Evolutionary conservation across 2,797 vertebrate genomes (phyloP), one percentile per base, ranked within the genome.

Genomic region (Enteromius trimaculatus): DNA sequence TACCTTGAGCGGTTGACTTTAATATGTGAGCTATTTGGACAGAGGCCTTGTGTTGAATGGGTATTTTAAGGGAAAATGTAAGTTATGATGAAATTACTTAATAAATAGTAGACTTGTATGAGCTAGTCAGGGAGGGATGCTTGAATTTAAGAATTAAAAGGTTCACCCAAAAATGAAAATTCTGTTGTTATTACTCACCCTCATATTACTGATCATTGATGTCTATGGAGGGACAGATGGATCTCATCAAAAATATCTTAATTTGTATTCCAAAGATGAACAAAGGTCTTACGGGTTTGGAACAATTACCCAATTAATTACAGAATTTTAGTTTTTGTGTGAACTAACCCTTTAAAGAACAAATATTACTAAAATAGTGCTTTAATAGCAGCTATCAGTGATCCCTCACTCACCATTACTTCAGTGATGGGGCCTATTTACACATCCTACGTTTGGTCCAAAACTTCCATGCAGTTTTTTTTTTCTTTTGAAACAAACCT

Each of bases 361-460:
- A 39, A 64, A 29, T 14, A 29, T 21, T 10, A 55, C 55, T 77
- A 77, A 42, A 42, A 42, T 14, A 19, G 39, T 47, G 23, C 16
- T 77, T 64, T 47, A 47, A 64, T 65, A 65, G 62, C 62, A 51
- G 13, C 11, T 66, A 13, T 65, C 60, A 66, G 16, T 66, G 29
- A 49, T 29, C 44, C 62, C 77, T 65, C 5, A 8, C 23, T 42
- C 9, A 42, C 39, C 39, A 10, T 42, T 42, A 42, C 9, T 42
- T 42, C 2, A 42, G 39, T 42, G 39, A 42, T 42, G 10, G 9
- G 39, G 39, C 8, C 39, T 42, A 42, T 10, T 42, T 42, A 42
- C 39, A 42, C 39, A 42, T 42, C 39, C 39, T 42, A 42, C 39
- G 8, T 9, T 49, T 17, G 16, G 47, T 49, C 47, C 47, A 49